Conservation (phyloP, 1,140 invertebrate species). For the Thrips palmi region DNA sequence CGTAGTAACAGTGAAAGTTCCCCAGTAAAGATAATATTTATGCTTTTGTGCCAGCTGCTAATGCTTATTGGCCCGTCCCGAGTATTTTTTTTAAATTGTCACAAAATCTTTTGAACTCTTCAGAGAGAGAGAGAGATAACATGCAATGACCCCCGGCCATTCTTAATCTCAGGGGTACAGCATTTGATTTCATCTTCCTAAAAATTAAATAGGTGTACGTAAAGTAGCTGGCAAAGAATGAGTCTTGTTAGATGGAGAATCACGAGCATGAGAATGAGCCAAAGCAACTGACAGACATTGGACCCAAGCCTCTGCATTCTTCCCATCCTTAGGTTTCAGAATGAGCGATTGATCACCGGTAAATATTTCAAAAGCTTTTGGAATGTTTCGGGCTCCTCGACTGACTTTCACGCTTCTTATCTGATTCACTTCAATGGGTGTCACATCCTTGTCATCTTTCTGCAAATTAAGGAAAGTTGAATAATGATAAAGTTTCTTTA, state of each 20-base stretch:
- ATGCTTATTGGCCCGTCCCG: too few relatives aligned
- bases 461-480: constrained; percentile 20
- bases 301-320: constrained; percentile 87
- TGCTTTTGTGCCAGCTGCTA: too few relatives aligned
- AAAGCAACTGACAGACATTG: constrained; percentile 77
- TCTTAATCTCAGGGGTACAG: not conserved
- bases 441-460: constrained; percentile 30
- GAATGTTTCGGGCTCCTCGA: constrained; percentile 66
- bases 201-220: not conserved
- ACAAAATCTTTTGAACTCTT: not conserved
- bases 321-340: constrained; percentile 84
- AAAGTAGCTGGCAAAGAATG: constrained; percentile 39
- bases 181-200: not conserved
- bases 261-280: constrained; percentile 56
- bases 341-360: constrained; percentile 80
- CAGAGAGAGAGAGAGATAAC: not conserved
- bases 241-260: constrained; percentile 43
- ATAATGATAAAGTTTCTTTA: not conserved
- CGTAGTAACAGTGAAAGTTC: too few relatives aligned
- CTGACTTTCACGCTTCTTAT: constrained; percentile 83
- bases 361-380: constrained; percentile 91
- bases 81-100: not conserved
- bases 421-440: constrained; percentile 66
- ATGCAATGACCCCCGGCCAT: not conserved
- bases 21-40: too few relatives aligned